Conservation (phyloP, 2,888 invertebrate genomes). For the Ophraella communa region DNA sequence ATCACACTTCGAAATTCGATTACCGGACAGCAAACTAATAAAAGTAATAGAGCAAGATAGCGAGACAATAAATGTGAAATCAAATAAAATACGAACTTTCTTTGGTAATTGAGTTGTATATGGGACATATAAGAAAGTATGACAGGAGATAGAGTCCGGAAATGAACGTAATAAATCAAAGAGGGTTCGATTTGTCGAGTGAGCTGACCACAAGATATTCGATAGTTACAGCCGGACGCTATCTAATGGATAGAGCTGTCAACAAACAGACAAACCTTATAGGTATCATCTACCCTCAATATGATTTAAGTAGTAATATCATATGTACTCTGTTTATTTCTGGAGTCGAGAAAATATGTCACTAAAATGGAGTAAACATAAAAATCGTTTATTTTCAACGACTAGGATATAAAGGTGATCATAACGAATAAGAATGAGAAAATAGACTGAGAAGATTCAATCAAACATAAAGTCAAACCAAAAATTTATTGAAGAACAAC, state of each 20-base stretch:
- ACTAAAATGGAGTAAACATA: background rate
- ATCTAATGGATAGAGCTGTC: constrained; percentile 59
- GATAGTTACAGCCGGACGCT: constrained; percentile 59
- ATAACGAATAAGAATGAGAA: too few relatives aligned
- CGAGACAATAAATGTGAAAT: constrained; percentile 19
- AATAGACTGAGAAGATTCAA: too few relatives aligned
- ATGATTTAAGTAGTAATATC: constrained; percentile 42
- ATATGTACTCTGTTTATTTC: background rate
- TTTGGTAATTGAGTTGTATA: constrained; percentile 50
- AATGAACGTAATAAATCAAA: constrained; percentile 61
- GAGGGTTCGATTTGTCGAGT: constrained; percentile 59
- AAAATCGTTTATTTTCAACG: background rate
- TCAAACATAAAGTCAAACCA: too few relatives aligned
- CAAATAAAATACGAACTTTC: constrained; percentile 34
- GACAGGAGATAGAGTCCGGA: constrained; percentile 51
- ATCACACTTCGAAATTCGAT: constrained; percentile 21
- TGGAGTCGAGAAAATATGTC: background rate
- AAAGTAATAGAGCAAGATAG: constrained; percentile 24
- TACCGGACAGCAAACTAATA: constrained; percentile 22
- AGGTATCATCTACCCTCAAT: constrained; percentile 32
- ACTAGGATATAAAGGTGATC: too few relatives aligned
- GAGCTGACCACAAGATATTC: constrained; percentile 59
- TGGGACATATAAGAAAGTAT: constrained; percentile 46
- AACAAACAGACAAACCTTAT: constrained; percentile 49
- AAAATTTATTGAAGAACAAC: too few relatives aligned